Evolutionary conservation across 2,113 vertebrate species (phyloP), one percentile per base, ranked within the genome.

Genomic region (Nycticebus coucang): DNA sequence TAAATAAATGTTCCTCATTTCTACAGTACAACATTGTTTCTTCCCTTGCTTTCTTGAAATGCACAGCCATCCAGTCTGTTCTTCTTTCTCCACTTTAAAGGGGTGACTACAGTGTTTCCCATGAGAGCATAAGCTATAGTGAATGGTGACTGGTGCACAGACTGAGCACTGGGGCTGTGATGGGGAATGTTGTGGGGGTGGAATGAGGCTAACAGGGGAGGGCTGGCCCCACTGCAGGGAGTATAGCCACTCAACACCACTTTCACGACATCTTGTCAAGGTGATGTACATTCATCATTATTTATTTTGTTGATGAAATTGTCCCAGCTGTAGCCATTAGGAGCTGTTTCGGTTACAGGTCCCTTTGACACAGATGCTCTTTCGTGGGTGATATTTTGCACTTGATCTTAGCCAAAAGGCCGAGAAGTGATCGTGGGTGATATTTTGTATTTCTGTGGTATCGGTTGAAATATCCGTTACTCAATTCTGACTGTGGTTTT

Each of bases 181-280:
- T 2, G 8, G 1, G 21, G 4, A 19, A 24, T 22, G 8, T n/a
- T 50, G 45, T 50, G 45, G 45, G 45, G 45, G 45, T 50, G 21
- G 4, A 15, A 24, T 22, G 8, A 30, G 87, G 53, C 35, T 7
- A 4, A 12, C 3, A 5, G 19, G 7, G 4, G 18, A 64, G 7
- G 59, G 8, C 33, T 55, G 50, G 50, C 2, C 0, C 50, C n/a
- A 74, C 57, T 30, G 17, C 50, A 21, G 22, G 37, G 35, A 2
- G 30, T 21, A 1, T 14, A 7, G 74, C 37, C 26, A 50, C 7
- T 19, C 22, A 0, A 0, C 15, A 24, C 24, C 45, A 2, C n/a
- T 45, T 68, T 15, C 5, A 57, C n/a, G 26, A 24, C 6, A 57
- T 62, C 6, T 24, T 2, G 19, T 75, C 45, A 41, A 75, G 18